Percentiles rank a stretch among this genome's conserved stretches.
These are phyloP conservation scores for Rhagoletis zephyria DNA, from an alignment of 1,140 invertebrate genomes.

Conservation along the genomic window DNA sequence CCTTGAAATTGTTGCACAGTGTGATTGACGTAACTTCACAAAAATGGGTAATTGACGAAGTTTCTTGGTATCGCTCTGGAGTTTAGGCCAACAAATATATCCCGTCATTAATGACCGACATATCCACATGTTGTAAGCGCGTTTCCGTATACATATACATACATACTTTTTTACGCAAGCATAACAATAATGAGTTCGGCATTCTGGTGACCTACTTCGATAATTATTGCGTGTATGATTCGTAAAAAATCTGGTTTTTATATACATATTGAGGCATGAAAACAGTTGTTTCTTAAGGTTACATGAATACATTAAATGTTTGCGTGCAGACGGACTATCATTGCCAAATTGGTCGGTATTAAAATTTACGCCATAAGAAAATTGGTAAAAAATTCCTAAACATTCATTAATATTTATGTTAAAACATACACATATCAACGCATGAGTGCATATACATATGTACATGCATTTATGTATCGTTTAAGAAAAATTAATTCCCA, in stretches of 20 bases:
- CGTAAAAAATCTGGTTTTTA: neutral
- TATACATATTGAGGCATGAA: neutral
- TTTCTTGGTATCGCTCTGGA: no score
- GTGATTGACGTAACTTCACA: no score
- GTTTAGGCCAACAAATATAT: no score
- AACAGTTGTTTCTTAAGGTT: neutral
- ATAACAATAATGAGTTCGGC: neutral
- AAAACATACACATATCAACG: no score
- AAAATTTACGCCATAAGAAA: neutral
- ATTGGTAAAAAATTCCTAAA: neutral
- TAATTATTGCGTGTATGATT: neutral
- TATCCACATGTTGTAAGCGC: no score
- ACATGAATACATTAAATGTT: conserved; percentile 13
- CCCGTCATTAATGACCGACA: no score
- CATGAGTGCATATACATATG: no score
- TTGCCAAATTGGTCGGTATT: neutral
- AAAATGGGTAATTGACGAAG: no score
- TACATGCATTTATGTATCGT: no score
- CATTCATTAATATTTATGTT: no score
- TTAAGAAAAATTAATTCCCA: conserved; percentile 1
- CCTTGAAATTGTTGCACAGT: no score
- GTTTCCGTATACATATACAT: neutral
- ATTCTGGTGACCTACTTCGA: neutral
- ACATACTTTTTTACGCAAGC: neutral
- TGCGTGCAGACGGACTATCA: conserved; percentile 22